A percentile compares a stretch with the other conserved stretches of the same genome.
phyloP scores from a whole-genome alignment of 2,797 vertebrate species.

The Telmatherina bonti region DNA sequence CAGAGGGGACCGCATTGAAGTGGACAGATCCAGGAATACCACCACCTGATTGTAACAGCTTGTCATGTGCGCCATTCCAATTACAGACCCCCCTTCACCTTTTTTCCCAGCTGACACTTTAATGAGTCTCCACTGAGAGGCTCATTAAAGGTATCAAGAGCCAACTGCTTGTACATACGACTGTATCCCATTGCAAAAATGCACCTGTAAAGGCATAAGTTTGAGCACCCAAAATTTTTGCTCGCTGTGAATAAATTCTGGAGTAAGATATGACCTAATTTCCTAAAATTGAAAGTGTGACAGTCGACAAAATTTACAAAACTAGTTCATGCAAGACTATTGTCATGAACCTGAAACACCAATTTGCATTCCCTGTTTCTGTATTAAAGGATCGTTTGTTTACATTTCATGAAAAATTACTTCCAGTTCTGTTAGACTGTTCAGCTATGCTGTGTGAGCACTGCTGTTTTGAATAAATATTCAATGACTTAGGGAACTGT shows the following conservation, averaged over 20 bases:
- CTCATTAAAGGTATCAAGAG: constrained; percentile 49
- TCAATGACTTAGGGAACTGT: neutral
- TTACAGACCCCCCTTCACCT: constrained; percentile 50
- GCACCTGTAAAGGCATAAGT: neutral
- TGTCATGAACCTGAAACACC: no score
- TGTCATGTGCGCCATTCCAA: constrained; percentile 47
- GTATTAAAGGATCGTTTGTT: no score
- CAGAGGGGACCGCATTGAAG: constrained; percentile 11
- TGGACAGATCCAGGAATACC: constrained; percentile 5
- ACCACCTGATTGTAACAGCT: constrained; percentile 13
- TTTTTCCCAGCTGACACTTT: constrained; percentile 19
- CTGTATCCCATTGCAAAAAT: neutral
- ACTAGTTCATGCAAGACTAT: no score
- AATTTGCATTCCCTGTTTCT: no score
- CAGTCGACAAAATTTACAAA: neutral
- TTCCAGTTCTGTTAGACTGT: neutral
- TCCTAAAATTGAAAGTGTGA: neutral
- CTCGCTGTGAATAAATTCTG: neutral
- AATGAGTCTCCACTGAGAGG: constrained; percentile 50
- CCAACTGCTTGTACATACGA: constrained; percentile 17
- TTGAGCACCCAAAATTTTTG: no score
- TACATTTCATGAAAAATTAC: neutral
- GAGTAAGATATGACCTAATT: neutral
- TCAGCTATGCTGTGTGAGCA: neutral
- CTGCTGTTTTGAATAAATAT: neutral